phyloP scores from a whole-genome alignment of 2,888 invertebrate genomes.

The Metallyticus violacea region DNA sequence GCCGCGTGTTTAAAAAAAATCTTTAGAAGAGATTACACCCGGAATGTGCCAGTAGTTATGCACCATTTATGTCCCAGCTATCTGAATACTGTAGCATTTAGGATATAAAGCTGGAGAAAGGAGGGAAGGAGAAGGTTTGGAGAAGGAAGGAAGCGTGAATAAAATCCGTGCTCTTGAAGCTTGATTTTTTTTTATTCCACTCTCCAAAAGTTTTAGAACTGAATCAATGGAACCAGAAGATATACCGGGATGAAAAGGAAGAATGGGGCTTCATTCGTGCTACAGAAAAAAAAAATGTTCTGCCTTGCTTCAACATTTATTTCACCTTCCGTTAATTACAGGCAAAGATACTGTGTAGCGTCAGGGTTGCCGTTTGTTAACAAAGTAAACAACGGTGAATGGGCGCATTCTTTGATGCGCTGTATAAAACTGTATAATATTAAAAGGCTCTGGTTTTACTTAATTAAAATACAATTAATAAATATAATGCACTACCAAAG shows the following conservation, averaged over 20 bases:
- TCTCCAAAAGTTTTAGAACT: neutral
- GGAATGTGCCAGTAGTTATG: neutral
- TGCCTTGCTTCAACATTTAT: neutral
- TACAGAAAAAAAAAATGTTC: neutral
- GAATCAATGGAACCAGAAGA: neutral
- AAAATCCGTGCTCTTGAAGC: neutral
- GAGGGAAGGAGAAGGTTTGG: neutral
- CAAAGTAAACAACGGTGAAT: neutral
- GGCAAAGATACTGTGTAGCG: neutral
- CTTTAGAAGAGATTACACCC: neutral
- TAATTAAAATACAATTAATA: neutral
- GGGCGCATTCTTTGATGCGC: neutral
- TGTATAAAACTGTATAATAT: neutral
- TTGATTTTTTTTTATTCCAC: neutral
- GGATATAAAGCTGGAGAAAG: too few species aligned
- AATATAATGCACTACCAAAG: neutral
- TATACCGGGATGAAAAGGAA: neutral
- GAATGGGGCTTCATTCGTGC: neutral
- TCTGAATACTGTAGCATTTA: neutral
- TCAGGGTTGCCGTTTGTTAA: neutral
- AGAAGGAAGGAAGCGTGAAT: neutral
- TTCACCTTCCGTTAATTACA: neutral
- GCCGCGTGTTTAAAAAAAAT: neutral
- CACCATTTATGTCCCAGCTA: neutral
- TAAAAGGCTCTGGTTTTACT: neutral